Evolutionary conservation across 1,140 invertebrate genomes (phyloP), one percentile per base, ranked within the genome.

Genomic region (Pygmarrhopalites habei): DNA sequence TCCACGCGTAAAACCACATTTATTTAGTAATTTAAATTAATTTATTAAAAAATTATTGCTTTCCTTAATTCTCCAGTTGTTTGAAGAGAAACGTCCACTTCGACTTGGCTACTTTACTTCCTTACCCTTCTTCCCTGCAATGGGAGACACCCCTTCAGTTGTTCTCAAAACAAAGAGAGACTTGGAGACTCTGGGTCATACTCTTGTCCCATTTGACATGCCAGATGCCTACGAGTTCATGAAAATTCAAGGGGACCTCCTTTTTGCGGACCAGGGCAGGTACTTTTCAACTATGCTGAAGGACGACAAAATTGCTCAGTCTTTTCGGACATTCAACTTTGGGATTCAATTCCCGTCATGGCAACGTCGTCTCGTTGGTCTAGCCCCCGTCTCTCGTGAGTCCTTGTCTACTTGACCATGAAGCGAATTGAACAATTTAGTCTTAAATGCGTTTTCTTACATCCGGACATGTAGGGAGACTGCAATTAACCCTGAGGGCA

Each of bases 101-200:
- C 56, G 65, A 12, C 64, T 66, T n/a, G 68, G 68, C 4, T 70
- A 65, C 35, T 58, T 65, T 29, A 62, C 46, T 3, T 58, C 53
- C 12, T 23, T 65, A 19, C 19, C 41, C 4, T 39, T 55, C 2
- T 56, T 57, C 26, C 63, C 67, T 25, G 5, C 60, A 25, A 0
- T 69, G 7, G 67, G 67, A n/a, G 67, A 69, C 35, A 64, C 57
- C 7, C 21, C 55, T 1, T 25, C 49, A 46, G 55, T 56, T 4
- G 39, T 69, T n/a, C n/a, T 55, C 35, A 56, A 58, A 60, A 64
- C 63, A 7, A 69, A 69, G 52, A 1, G 29, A 1, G 15, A 21
- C 17, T 39, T 69, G 25, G 62, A 69, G 58, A 46, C 47, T 2
- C n/a, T 59, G 21, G 67, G 67, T 0, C 67, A 69, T 26, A 58